These are phyloP conservation scores for Tyria jacobaeae DNA, from an alignment of 2,888 invertebrate genomes.

Conservation along the genomic window DNA sequence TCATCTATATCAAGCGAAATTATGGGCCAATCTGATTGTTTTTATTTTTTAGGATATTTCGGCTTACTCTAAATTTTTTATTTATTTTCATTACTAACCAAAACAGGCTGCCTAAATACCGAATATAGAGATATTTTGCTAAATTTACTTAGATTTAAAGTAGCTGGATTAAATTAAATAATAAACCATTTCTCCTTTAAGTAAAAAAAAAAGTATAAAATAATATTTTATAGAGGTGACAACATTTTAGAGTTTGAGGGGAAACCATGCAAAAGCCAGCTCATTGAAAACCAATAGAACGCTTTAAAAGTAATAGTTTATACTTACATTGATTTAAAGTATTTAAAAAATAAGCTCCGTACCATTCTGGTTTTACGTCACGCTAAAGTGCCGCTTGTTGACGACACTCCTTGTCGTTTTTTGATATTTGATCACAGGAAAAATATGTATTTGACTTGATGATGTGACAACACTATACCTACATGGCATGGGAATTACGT, in stretches of 20 bases:
- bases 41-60: background rate
- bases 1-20: background rate
- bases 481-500: too few species aligned
- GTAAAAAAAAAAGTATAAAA: too few species aligned
- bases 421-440: background rate
- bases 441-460: background rate
- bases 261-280: too few species aligned
- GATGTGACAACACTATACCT: background rate
- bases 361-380: background rate
- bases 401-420: background rate
- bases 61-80: background rate
- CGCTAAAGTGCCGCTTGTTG: background rate
- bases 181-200: too few species aligned
- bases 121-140: too few species aligned
- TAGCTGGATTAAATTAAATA: too few species aligned
- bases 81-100: too few species aligned
- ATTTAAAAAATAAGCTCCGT: background rate
- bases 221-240: too few species aligned
- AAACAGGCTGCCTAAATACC: too few species aligned
- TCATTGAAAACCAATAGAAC: background rate
- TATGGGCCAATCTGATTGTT: background rate
- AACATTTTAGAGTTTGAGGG: too few species aligned
- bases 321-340: constrained; percentile 1
- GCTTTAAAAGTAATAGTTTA: too few species aligned
- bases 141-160: too few species aligned